phyloP scores from a whole-genome alignment of 2,888 invertebrate species.

The Escarpia spicata region DNA sequence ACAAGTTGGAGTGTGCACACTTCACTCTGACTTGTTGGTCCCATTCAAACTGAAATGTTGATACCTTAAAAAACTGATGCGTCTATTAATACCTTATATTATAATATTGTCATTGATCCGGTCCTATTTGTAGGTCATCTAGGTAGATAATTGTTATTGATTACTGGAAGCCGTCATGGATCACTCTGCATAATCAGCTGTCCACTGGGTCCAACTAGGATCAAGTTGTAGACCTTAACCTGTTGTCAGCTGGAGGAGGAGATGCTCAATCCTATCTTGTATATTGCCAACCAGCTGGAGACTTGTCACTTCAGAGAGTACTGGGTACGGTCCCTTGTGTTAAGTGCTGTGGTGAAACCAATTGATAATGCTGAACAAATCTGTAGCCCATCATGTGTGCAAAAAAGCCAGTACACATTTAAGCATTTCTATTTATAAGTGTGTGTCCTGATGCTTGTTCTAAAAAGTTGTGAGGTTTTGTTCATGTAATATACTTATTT shows the following conservation, averaged over 20 bases:
- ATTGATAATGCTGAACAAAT: no score
- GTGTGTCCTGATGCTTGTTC: no score
- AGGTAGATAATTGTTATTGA: neutral
- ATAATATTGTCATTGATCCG: no score
- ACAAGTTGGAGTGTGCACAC: no score
- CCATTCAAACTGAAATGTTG: neutral
- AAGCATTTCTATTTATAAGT: no score
- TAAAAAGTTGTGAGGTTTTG: no score
- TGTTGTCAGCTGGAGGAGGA: slow-evolving; percentile 73
- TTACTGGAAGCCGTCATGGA: neutral
- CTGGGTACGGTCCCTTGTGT: slow-evolving; percentile 72
- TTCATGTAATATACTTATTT: no score
- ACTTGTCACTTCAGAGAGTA: slow-evolving; percentile 91
- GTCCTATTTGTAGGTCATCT: neutral
- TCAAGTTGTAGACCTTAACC: neutral
- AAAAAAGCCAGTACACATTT: no score
- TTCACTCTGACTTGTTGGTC: neutral
- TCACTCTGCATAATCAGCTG: neutral
- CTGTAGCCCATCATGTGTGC: no score
- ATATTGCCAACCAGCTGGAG: slow-evolving; percentile 89
- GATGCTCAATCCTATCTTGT: slow-evolving; percentile 87
- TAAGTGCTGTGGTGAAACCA: no score
- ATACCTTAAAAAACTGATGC: neutral
- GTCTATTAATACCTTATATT: no score
- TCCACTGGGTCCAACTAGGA: neutral